Evolutionary conservation across 2,797 vertebrate genomes (phyloP).

Genomic region (Dromococcyx pavoninus): DNA sequence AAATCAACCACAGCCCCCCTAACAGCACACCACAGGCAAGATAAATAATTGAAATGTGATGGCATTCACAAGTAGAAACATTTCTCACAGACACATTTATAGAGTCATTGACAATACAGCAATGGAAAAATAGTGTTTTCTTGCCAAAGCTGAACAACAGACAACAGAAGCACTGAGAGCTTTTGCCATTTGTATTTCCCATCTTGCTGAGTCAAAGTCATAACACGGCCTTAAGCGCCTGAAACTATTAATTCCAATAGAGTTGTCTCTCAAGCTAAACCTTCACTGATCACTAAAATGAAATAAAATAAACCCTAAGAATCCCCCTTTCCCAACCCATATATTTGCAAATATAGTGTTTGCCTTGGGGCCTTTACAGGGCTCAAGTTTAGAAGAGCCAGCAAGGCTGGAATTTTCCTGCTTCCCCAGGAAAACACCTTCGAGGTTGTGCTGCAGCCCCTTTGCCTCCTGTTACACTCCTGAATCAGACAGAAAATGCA

Average conservation of each 20-base stretch:
- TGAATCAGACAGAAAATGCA: background rate
- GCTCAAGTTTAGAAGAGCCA: background rate
- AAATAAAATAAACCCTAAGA: background rate
- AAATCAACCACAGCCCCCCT: background rate
- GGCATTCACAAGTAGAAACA: background rate
- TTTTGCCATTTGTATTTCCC: background rate
- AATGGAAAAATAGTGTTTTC: background rate
- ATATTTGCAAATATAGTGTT: background rate
- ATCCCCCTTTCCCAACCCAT: background rate
- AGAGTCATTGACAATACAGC: background rate
- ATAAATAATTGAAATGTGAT: background rate
- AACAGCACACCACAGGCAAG: background rate
- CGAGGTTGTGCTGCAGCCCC: background rate
- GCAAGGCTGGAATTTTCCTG: background rate
- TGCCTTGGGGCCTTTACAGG: background rate
- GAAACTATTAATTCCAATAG: background rate
- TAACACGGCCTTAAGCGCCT: fast-evolving
- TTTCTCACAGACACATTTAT: background rate
- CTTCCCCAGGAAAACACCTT: background rate
- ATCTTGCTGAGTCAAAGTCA: background rate
- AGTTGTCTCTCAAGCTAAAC: background rate
- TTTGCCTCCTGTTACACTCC: background rate
- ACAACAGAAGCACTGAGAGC: background rate
- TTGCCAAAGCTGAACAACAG: background rate
- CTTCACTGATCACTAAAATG: background rate